These are phyloP conservation scores for Naja naja DNA, from an alignment of 2,113 vertebrate genomes.

Conservation along the genomic window DNA sequence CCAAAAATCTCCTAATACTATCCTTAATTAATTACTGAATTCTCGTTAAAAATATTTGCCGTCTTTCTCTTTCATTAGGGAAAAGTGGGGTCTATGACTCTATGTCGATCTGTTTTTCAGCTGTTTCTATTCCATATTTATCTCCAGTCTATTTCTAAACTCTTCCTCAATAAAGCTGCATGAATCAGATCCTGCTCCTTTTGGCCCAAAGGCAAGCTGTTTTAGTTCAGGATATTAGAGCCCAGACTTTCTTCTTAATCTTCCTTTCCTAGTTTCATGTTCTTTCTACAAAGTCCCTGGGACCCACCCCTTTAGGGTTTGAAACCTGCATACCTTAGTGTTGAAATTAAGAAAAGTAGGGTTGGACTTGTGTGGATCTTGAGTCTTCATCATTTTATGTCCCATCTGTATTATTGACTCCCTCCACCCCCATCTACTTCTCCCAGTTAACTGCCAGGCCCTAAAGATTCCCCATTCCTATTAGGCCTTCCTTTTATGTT, in stretches of 20 bases:
- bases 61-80: not conserved
- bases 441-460: not conserved
- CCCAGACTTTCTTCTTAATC: not conserved
- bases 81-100: not conserved
- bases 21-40: not conserved
- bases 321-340: not conserved
- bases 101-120: not conserved
- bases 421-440: not conserved
- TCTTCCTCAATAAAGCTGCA: not conserved
- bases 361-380: not conserved
- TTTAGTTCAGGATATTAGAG: not conserved
- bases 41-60: not conserved
- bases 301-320: not conserved
- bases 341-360: not conserved
- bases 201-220: not conserved
- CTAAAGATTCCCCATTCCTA: not conserved
- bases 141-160: not conserved
- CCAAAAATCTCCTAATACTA: no score
- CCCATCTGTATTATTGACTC: no score
- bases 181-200: not conserved
- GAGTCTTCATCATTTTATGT: not conserved
- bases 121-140: not conserved
- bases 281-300: not conserved
- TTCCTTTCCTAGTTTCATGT: not conserved
- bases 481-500: not conserved